Evolutionary conservation across 2,888 invertebrate species (phyloP).

Genomic region (Melanchra persicariae): DNA sequence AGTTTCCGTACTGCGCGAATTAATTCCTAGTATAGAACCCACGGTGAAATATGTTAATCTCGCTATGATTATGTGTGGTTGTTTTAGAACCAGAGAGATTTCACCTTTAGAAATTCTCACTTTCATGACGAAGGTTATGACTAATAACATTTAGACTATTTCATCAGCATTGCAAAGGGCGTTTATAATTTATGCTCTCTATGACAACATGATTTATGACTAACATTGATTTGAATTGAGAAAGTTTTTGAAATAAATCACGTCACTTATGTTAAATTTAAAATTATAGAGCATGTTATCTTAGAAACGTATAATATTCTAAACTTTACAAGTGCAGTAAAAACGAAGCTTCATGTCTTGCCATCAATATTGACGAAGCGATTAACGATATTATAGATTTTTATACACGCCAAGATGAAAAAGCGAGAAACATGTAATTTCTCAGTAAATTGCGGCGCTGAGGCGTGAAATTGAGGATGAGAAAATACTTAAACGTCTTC

Average conservation of each 20-base stretch:
- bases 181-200: not conserved
- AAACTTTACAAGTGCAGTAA: not conserved
- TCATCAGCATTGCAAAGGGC: not conserved
- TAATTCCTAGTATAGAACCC: constrained; percentile 73
- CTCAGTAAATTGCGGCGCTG: constrained; percentile 47
- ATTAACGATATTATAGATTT: constrained; percentile 40
- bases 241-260: not conserved
- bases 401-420: constrained; percentile 32
- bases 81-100: constrained; percentile 23
- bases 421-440: constrained; percentile 46
- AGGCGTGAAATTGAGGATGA: constrained; percentile 53
- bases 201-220: not conserved
- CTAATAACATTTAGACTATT: constrained; percentile 18
- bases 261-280: not conserved
- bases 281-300: not conserved
- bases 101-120: constrained; percentile 38
- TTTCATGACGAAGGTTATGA: constrained; percentile 25
- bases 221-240: not conserved
- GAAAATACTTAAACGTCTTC: constrained; percentile 60
- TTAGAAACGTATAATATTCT: not conserved
- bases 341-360: constrained; percentile 6
- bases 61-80: constrained; percentile 44
- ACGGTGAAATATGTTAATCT: constrained; percentile 72
- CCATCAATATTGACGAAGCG: constrained; percentile 12
- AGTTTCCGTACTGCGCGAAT: constrained; percentile 70